Conservation (phyloP, 1,140 invertebrate species). For the Galleria mellonella region DNA sequence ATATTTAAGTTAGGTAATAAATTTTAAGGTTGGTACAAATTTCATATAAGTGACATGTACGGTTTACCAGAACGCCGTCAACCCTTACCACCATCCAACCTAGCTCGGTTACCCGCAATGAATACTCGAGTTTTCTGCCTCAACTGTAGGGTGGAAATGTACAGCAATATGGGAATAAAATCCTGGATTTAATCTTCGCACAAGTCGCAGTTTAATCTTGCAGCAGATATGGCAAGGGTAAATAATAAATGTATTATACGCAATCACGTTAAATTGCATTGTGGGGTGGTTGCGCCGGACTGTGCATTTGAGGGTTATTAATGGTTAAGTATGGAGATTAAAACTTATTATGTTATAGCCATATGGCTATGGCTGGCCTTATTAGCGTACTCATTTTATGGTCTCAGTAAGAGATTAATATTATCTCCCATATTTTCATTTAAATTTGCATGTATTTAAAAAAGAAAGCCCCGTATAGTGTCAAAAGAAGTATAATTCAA, state of each 20-base stretch:
- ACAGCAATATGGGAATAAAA: slow-evolving; percentile 64
- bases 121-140: slow-evolving; percentile 59
- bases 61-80: slow-evolving; percentile 14
- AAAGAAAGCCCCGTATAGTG: too few relatives aligned
- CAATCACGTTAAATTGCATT: slow-evolving; percentile 50
- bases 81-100: slow-evolving; percentile 21
- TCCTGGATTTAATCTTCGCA: slow-evolving; percentile 62
- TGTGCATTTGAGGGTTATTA: slow-evolving; percentile 24
- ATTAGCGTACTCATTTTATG: slow-evolving; percentile 3
- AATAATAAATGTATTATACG: slow-evolving; percentile 61
- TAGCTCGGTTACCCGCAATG: slow-evolving; percentile 50
- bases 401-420: slow-evolving; percentile 1
- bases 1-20: too few relatives aligned
- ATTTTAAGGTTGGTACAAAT: too few relatives aligned
- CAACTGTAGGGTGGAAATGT: slow-evolving; percentile 54
- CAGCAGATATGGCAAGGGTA: slow-evolving; percentile 46
- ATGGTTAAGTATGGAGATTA: slow-evolving; percentile 2
- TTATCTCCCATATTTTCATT: slow-evolving; percentile 1
- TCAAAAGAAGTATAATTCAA: too few relatives aligned
- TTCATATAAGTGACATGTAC: too few relatives aligned
- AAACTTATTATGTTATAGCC: slow-evolving; percentile 1
- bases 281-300: slow-evolving; percentile 19
- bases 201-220: slow-evolving; percentile 63
- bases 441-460: too few relatives aligned
- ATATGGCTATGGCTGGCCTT: slow-evolving; percentile 2